These are phyloP conservation scores for Abrostola triplasia DNA, from an alignment of 2,888 invertebrate species.

Conservation along the genomic window DNA sequence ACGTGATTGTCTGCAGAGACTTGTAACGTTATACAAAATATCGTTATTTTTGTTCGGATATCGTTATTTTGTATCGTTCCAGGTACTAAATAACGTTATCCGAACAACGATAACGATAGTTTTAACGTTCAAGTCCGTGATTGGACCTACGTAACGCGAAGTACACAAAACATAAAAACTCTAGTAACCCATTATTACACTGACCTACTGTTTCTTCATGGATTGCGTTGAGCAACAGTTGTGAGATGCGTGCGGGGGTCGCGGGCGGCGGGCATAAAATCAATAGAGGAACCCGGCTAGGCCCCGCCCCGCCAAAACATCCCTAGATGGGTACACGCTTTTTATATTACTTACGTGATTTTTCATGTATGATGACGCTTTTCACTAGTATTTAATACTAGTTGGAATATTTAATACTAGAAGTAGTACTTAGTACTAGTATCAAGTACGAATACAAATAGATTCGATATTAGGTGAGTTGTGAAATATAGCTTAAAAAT, in stretches of 20 bases:
- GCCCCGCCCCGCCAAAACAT: conserved; percentile 72
- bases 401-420: no score
- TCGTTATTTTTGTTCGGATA: no score
- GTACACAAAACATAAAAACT: conserved; percentile 1
- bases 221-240: conserved; percentile 83
- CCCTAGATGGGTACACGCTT: conserved; percentile 73
- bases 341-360: conserved; percentile 65
- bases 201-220: conserved; percentile 60
- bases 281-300: conserved; percentile 77
- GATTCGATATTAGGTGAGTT: no score
- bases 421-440: neutral
- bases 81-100: no score
- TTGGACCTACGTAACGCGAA: neutral
- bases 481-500: no score
- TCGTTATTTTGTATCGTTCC: no score
- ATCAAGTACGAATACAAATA: no score
- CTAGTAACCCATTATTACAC: conserved; percentile 22
- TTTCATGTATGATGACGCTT: conserved; percentile 44
- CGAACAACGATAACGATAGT: no score
- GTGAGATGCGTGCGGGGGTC: conserved; percentile 78
- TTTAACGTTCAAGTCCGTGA: no score
- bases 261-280: conserved; percentile 75
- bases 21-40: no score
- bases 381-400: conserved; percentile 13
- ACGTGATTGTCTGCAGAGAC: no score